These are phyloP conservation scores for Mechanitis messenoides DNA, from an alignment of 2,888 invertebrate species.

Conservation along the genomic window DNA sequence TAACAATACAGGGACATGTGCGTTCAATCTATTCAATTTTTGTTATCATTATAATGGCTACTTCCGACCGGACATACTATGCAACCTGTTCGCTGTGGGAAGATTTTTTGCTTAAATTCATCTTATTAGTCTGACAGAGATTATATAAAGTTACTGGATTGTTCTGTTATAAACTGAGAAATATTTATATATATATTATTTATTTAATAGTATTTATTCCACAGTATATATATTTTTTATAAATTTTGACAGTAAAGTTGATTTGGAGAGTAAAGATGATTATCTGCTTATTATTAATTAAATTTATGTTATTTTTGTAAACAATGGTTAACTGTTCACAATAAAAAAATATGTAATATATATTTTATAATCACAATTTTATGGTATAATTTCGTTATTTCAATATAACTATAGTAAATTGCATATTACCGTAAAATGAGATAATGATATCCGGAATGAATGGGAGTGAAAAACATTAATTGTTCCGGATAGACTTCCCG, in stretches of 20 bases:
- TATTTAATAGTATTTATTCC: too few relatives aligned
- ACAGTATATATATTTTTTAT: too few relatives aligned
- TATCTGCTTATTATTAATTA: too few relatives aligned
- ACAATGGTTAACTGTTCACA: too few relatives aligned
- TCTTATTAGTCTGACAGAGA: conserved; percentile 37
- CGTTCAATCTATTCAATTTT: conserved; percentile 55
- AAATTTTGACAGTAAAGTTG: too few relatives aligned
- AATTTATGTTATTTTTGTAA: too few relatives aligned
- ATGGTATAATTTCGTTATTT: not conserved
- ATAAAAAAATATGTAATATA: too few relatives aligned
- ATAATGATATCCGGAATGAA: conserved; percentile 45
- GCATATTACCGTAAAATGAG: conserved; percentile 10
- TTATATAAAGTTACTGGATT: not conserved
- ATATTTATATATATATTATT: too few relatives aligned
- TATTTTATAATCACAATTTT: not conserved
- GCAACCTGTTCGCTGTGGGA: conserved; percentile 72
- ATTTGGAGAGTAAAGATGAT: too few relatives aligned
- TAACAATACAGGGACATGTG: conserved; percentile 53
- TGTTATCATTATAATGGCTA: conserved; percentile 64
- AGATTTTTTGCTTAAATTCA: conserved; percentile 53
- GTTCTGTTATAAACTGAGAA: not conserved
- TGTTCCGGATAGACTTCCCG: conserved; percentile 74
- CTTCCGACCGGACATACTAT: conserved; percentile 71
- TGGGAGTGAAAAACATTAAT: conserved; percentile 54
- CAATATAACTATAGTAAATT: not conserved